Evolutionary conservation across 2,888 invertebrate genomes (phyloP), one percentile per base, ranked within the genome.

Genomic region (Clunio marinus): DNA sequence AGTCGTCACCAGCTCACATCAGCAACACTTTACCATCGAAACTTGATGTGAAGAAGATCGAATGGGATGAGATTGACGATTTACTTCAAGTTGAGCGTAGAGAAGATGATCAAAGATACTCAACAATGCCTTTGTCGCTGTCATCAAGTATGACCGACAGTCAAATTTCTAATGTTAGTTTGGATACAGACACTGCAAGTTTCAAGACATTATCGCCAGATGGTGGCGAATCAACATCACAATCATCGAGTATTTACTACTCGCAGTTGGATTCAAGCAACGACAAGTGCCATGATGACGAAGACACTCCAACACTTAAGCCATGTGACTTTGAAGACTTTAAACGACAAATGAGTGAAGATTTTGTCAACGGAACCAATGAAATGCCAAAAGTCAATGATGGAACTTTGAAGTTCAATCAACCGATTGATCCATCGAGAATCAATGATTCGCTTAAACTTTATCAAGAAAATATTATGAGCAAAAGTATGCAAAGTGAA

Each of bases 51-150:
- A 86, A 86, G 72, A 83, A 83, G 69, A 78, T 85, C 73, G 84
- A 87, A 72, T 86, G 87, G 86, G 87, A 88, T 75, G 88, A 88
- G 74, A 77, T 88, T 41, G 88, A 88, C 74, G 86, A 88, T 72
- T 76, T 88, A 32, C 76, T 88, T 70, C 86, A 86, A 77, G 87
- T 87, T 1, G 88, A 87, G 75, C 80, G 87, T 41, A 83, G 83
- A 73, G 77, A 83, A 15, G 84, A 83, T 70, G 84, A 85, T 57
- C 87, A 87, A 74, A 76, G 84, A 28, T 88, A 88, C 75, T 86
- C 85, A 78, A 88, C 88, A 17, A 85, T 88, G 86, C 88, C 88
- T 0, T 80, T 83, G 62, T 83, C 83, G 70, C 78, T 86, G 58
- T 82, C 83, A 10, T 55, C 55, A 2, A 66, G 66, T 32, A 55